Evolutionary conservation across 2,888 invertebrate species (phyloP).

Genomic region (Coleophora deauratella): DNA sequence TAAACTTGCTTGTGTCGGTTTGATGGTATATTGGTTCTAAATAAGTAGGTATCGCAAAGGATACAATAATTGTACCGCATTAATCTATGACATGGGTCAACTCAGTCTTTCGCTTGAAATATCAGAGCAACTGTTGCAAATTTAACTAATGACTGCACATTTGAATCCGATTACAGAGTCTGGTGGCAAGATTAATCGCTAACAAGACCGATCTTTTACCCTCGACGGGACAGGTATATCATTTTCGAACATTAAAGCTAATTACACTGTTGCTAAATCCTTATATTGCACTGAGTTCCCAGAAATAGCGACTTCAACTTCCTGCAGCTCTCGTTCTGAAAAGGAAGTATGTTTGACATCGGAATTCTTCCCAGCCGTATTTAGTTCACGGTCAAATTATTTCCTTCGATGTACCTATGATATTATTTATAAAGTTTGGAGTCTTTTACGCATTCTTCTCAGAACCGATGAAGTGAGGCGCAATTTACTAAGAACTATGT

Average conservation of each 20-base stretch:
- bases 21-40: too few species aligned
- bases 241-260: constrained; percentile 15
- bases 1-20: too few species aligned
- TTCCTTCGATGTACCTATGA: too few species aligned
- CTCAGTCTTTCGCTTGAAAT: constrained; percentile 44
- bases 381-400: constrained; percentile 5
- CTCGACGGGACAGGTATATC: constrained; percentile 33
- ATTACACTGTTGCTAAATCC: constrained; percentile 8
- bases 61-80: constrained; percentile 10
- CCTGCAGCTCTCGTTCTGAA: background rate
- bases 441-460: background rate
- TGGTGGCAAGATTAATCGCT: constrained; percentile 46
- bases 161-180: constrained; percentile 38
- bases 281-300: constrained; percentile 2
- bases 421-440: too few species aligned
- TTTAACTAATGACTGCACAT: constrained; percentile 52
- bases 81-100: constrained; percentile 28
- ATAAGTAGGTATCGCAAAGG: background rate
- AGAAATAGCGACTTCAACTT: background rate
- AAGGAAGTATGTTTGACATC: too few species aligned
- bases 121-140: constrained; percentile 52
- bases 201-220: constrained; percentile 41
- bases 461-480: too few species aligned
- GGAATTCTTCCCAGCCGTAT: constrained; percentile 2
- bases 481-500: constrained; percentile 29